Conservation (phyloP, 2,888 invertebrate species). For the Xestobium rufovillosum region DNA sequence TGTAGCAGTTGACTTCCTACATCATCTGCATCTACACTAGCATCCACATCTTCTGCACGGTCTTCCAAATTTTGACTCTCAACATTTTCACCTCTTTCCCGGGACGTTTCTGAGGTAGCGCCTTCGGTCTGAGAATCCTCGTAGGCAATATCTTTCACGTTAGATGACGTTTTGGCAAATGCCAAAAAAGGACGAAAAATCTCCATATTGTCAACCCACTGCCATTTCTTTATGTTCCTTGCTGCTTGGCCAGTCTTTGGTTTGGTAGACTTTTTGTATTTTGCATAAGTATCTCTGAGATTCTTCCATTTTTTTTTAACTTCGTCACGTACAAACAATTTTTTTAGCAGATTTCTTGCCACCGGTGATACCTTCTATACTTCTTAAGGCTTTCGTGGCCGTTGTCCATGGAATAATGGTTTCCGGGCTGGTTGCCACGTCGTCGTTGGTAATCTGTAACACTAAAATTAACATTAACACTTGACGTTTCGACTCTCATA, state of each 20-base stretch:
- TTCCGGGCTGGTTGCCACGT: too few relatives aligned
- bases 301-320: too few relatives aligned
- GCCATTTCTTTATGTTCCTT: constrained; percentile 16
- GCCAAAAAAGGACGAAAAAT: constrained; percentile 12
- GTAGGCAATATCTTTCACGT: constrained; percentile 8
- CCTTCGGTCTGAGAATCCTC: constrained; percentile 2
- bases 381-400: too few relatives aligned
- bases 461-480: too few relatives aligned
- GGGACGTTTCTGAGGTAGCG: too few relatives aligned
- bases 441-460: too few relatives aligned
- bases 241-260: constrained; percentile 18
- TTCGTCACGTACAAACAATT: too few relatives aligned
- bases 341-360: constrained; percentile 23
- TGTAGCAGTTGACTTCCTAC: background rate
- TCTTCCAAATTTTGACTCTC: too few relatives aligned
- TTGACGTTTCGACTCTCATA: too few relatives aligned
- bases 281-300: too few relatives aligned
- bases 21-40: background rate
- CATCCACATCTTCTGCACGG: background rate
- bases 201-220: constrained; percentile 16
- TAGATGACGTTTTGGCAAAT: constrained; percentile 16
- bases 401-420: too few relatives aligned
- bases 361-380: constrained; percentile 21
- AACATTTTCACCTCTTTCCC: too few relatives aligned
- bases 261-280: constrained; percentile 16